phyloP scores from a whole-genome alignment of 2,797 vertebrate species.

The Coregonus sp. region DNA sequence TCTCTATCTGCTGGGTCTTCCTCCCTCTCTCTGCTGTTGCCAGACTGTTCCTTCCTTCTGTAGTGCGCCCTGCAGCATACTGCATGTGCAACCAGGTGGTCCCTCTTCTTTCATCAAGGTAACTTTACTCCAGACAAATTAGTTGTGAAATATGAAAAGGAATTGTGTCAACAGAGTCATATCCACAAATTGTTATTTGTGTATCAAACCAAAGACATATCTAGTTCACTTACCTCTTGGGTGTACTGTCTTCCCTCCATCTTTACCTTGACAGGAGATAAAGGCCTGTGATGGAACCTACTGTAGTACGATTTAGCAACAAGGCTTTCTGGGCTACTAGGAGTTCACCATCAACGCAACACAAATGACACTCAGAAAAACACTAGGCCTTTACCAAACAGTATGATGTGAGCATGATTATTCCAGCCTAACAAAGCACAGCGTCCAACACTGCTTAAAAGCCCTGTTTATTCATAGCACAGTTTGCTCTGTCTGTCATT shows the following conservation, averaged over 20 bases:
- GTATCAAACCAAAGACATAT: slow-evolving; percentile 62
- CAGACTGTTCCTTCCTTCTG: slow-evolving; percentile 60
- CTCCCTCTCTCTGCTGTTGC: slow-evolving; percentile 65
- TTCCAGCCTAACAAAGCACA: slow-evolving; percentile 68
- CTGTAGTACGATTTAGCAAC: background rate
- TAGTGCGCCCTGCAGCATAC: slow-evolving; percentile 70
- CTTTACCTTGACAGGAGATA: background rate
- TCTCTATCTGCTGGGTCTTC: slow-evolving; percentile 58
- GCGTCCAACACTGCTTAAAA: slow-evolving; percentile 63
- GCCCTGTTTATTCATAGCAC: slow-evolving; percentile 69
- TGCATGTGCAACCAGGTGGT: slow-evolving; percentile 30
- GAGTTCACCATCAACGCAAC: slow-evolving; percentile 41
- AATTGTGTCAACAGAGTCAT: slow-evolving; percentile 54
- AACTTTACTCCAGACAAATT: slow-evolving; percentile 68
- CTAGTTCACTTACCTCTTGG: slow-evolving; percentile 48
- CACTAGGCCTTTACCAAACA: slow-evolving; percentile 61
- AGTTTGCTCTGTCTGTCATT: slow-evolving; percentile 68
- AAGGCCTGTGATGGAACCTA: background rate
- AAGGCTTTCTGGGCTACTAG: slow-evolving; percentile 53
- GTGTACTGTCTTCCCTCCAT: background rate
- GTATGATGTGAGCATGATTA: slow-evolving; percentile 66
- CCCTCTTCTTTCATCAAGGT: background rate
- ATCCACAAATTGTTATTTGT: slow-evolving; percentile 55
- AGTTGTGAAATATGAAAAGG: slow-evolving; percentile 65
- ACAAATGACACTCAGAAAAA: slow-evolving; percentile 59